Evolutionary conservation across 2,113 vertebrate genomes (phyloP).

Genomic region (Chloropsis cyanopogon): DNA sequence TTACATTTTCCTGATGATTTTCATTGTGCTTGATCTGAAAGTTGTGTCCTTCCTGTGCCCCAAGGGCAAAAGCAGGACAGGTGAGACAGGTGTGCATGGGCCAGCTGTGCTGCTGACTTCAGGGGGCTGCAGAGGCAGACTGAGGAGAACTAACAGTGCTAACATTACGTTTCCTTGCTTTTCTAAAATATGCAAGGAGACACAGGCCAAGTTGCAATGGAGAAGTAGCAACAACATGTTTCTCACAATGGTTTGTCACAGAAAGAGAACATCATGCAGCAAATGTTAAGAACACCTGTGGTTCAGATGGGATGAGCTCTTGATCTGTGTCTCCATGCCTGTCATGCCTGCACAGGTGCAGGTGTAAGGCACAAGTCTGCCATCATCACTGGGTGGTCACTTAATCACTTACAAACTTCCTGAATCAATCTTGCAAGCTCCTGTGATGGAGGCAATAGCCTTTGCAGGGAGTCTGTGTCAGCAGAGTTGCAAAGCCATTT

Average conservation of each 20-base stretch:
- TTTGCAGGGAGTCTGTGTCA: background rate
- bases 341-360: background rate
- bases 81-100: rapidly evolving
- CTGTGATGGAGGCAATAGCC: background rate
- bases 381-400: background rate
- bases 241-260: background rate
- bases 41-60: rapidly evolving
- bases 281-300: background rate
- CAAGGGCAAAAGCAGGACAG: background rate
- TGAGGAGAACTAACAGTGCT: background rate
- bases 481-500: background rate
- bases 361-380: background rate
- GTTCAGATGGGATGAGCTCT: background rate
- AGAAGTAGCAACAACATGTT: background rate
- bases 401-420: background rate
- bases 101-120: background rate
- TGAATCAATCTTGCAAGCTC: background rate
- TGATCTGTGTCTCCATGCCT: background rate
- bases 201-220: background rate
- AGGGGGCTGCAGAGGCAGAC: background rate
- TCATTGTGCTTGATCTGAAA: background rate
- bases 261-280: background rate
- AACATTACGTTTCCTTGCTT: background rate
- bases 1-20: background rate
- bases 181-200: background rate